Percentiles rank a stretch among this genome's conserved stretches.
Evolutionary conservation across 2,888 invertebrate genomes (phyloP).

Genomic region (Tenthredo distinguenda): DNA sequence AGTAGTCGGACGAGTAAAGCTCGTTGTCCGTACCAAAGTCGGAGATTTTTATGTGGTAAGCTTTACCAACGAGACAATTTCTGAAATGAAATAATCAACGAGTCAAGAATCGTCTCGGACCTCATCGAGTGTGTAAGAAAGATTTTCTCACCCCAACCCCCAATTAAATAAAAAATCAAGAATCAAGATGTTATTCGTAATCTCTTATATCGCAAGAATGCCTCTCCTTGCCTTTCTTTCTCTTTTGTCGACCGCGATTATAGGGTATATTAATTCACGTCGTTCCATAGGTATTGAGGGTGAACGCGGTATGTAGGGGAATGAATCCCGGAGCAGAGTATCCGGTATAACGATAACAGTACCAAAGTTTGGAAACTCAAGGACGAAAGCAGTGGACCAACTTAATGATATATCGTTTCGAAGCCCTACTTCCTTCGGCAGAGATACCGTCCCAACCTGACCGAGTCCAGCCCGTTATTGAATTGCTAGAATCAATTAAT

Average conservation of each 20-base stretch:
- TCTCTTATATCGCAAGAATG: neutral
- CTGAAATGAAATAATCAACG: slow-evolving; percentile 77
- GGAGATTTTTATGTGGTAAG: slow-evolving; percentile 90
- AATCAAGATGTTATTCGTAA: neutral
- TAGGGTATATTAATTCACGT: slow-evolving; percentile 14
- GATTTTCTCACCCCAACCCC: neutral
- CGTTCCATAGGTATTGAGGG: neutral
- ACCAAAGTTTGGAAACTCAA: slow-evolving; percentile 32
- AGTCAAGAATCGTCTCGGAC: neutral
- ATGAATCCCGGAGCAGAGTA: neutral
- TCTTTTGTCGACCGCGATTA: neutral
- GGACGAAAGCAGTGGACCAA: slow-evolving; percentile 39
- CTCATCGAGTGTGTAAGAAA: neutral
- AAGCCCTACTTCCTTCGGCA: slow-evolving; percentile 1
- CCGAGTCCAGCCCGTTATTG: slow-evolving; percentile 62
- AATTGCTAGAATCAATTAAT: slow-evolving; percentile 72
- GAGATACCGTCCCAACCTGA: slow-evolving; percentile 32
- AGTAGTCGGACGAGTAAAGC: slow-evolving; percentile 89
- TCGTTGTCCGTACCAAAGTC: slow-evolving; percentile 93
- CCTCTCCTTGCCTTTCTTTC: neutral
- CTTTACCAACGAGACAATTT: slow-evolving; percentile 92
- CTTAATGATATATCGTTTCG: slow-evolving; percentile 45
- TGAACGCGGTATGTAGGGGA: neutral
- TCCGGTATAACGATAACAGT: slow-evolving; percentile 22
- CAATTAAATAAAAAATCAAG: neutral